Percentiles rank a stretch among this genome's conserved stretches.
Conservation (phyloP, 1,140 invertebrate species). For the Trachelipus rathkii region DNA sequence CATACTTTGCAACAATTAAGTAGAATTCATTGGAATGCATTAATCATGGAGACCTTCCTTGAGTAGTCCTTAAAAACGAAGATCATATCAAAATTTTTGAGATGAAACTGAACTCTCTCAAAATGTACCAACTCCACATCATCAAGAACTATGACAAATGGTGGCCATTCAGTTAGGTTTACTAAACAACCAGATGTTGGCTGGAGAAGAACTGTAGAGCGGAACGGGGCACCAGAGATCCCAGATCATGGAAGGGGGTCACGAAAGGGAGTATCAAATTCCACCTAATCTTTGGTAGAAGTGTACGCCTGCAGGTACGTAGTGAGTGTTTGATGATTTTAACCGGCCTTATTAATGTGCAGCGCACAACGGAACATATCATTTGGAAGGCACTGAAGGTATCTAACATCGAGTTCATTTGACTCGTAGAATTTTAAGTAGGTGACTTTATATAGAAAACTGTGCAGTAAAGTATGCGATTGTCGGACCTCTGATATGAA, state of each 20-base stretch:
- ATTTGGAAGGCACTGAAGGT: no score
- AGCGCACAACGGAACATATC: no score
- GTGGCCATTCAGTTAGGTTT: slow-evolving; percentile 97
- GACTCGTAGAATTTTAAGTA: no score
- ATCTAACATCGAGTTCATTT: no score
- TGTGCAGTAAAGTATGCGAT: no score
- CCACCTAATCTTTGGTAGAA: slow-evolving; percentile 93
- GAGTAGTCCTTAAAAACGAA: slow-evolving; percentile 99
- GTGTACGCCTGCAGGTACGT: slow-evolving; percentile 66
- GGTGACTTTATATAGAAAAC: no score
- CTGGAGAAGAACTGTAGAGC: slow-evolving; percentile 91
- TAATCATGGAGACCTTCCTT: slow-evolving; percentile 90
- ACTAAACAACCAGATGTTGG: slow-evolving; percentile 90
- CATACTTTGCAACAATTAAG: no score
- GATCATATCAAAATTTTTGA: slow-evolving; percentile 99
- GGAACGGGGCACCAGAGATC: slow-evolving; percentile 94
- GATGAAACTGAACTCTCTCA: slow-evolving; percentile 95
- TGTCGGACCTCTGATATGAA: no score
- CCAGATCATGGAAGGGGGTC: slow-evolving; percentile 96
- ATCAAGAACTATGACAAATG: slow-evolving; percentile 95
- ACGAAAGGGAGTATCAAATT: slow-evolving; percentile 97
- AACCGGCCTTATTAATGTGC: no score
- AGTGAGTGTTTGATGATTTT: no score
- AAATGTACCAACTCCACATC: slow-evolving; percentile 98
- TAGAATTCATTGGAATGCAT: slow-evolving; percentile 98